A percentile compares a stretch with the other conserved stretches of the same genome.
phyloP scores from a whole-genome alignment of 2,113 vertebrate genomes.

The Nothobranchius furzeri region DNA sequence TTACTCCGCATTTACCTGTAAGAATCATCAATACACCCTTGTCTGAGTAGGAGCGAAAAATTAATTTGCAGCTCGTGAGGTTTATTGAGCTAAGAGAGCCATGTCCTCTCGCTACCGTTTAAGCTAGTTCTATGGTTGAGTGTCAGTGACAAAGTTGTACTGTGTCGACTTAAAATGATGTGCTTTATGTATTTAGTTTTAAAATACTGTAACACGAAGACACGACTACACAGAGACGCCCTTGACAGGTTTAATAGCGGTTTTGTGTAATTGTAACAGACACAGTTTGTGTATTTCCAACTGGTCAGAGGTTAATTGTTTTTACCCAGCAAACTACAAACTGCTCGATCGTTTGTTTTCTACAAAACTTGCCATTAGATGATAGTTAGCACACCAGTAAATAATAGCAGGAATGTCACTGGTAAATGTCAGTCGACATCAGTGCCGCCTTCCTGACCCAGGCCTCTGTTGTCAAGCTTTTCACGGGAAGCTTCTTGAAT shows the following conservation, averaged over 20 bases:
- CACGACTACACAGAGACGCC: neutral
- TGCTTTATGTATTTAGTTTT: neutral
- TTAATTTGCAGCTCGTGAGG: neutral
- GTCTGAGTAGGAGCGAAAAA: too few relatives aligned
- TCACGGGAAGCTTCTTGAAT: slow-evolving; percentile 66
- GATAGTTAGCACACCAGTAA: neutral
- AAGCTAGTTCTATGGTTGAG: slow-evolving; percentile 21
- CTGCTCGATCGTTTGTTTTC: neutral
- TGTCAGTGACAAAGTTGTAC: neutral
- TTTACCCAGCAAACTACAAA: neutral
- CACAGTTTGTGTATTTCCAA: neutral
- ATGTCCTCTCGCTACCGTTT: slow-evolving; percentile 32
- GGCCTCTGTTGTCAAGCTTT: slow-evolving; percentile 36
- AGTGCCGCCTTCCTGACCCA: neutral
- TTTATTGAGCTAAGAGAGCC: slow-evolving; percentile 7
- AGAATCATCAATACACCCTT: slow-evolving; percentile 19
- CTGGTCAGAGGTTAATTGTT: neutral
- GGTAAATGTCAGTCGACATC: too few relatives aligned
- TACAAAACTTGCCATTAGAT: neutral
- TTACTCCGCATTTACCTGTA: slow-evolving; percentile 82
- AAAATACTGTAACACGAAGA: too few relatives aligned
- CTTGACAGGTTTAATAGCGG: neutral
- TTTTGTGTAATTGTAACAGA: slow-evolving; percentile 5
- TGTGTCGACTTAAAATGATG: neutral
- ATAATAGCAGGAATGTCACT: neutral